These are phyloP conservation scores for Trogon melanurus DNA, from an alignment of 2,113 vertebrate species.

Conservation along the genomic window DNA sequence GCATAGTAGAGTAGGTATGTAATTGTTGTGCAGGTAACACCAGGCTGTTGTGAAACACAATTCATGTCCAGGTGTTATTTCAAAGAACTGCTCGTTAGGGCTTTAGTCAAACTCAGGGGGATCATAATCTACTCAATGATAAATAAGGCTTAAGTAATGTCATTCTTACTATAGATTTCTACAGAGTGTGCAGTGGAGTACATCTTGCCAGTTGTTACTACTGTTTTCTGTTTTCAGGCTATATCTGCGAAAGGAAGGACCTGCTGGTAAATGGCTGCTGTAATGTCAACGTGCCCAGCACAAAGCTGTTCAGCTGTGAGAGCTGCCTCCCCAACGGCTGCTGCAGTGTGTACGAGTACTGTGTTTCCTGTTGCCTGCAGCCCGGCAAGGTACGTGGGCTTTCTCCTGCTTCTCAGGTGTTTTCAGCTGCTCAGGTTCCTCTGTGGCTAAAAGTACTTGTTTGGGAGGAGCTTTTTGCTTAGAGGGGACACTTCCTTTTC, in stretches of 20 bases:
- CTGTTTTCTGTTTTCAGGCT: conserved; percentile 78
- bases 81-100: background rate
- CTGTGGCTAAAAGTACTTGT: background rate
- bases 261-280: conserved; percentile 94
- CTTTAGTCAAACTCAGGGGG: background rate
- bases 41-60: background rate
- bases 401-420: background rate
- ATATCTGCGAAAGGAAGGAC: conserved; percentile 94
- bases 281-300: conserved; percentile 79
- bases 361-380: conserved; percentile 96
- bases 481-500: background rate
- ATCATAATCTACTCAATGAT: background rate
- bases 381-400: conserved; percentile 85
- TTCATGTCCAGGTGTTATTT: background rate
- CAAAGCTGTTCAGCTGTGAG: conserved; percentile 87
- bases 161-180: background rate
- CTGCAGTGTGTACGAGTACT: conserved; percentile 92
- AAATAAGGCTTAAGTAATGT: background rate
- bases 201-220: background rate
- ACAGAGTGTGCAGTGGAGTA: rapidly evolving
- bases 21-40: background rate
- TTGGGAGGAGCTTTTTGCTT: background rate
- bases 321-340: conserved; percentile 91
- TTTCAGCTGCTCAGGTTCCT: background rate
- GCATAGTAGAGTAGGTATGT: background rate